Conservation (phyloP, 2,113 vertebrate genomes). For the Nanorana parkeri region DNA sequence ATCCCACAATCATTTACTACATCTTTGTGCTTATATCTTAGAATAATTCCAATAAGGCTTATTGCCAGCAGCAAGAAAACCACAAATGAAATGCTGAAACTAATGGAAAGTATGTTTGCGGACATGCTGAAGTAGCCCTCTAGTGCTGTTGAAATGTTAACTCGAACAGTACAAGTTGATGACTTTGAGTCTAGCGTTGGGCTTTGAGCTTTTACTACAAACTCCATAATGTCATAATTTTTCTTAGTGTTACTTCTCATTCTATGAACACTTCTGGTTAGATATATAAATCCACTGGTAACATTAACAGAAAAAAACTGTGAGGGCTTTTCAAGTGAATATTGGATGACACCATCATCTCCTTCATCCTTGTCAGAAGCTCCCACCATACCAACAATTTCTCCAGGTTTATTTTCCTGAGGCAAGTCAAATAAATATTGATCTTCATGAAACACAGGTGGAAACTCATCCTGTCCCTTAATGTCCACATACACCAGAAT, state of each 20-base stretch:
- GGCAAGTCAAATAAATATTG: slow-evolving; percentile 84
- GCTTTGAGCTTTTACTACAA: slow-evolving; percentile 81
- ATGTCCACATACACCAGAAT: slow-evolving; percentile 80
- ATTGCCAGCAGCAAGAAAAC: slow-evolving; percentile 77
- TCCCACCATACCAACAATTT: slow-evolving; percentile 81
- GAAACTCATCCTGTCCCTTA: slow-evolving; percentile 88
- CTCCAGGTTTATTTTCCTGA: slow-evolving; percentile 69
- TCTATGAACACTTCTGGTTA: slow-evolving; percentile 72
- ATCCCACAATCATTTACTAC: slow-evolving; percentile 59
- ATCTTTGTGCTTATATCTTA: slow-evolving; percentile 77
- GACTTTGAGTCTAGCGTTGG: slow-evolving; percentile 81
- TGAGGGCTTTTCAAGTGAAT: slow-evolving; percentile 77
- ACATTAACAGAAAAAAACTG: slow-evolving; percentile 83
- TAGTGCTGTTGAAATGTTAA: slow-evolving; percentile 80
- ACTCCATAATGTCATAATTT: slow-evolving; percentile 70
- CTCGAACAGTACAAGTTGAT: slow-evolving; percentile 76
- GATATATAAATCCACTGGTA: slow-evolving; percentile 81
- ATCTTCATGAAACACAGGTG: slow-evolving; percentile 86
- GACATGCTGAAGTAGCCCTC: slow-evolving; percentile 64
- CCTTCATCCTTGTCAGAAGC: slow-evolving; percentile 87
- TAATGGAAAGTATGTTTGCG: slow-evolving; percentile 72
- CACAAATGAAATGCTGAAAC: slow-evolving; percentile 71
- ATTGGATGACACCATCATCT: slow-evolving; percentile 83
- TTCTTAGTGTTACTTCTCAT: slow-evolving; percentile 63
- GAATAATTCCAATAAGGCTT: slow-evolving; percentile 72